Conservation (phyloP, 1,140 invertebrate species). For the Papilio polyxenes region DNA sequence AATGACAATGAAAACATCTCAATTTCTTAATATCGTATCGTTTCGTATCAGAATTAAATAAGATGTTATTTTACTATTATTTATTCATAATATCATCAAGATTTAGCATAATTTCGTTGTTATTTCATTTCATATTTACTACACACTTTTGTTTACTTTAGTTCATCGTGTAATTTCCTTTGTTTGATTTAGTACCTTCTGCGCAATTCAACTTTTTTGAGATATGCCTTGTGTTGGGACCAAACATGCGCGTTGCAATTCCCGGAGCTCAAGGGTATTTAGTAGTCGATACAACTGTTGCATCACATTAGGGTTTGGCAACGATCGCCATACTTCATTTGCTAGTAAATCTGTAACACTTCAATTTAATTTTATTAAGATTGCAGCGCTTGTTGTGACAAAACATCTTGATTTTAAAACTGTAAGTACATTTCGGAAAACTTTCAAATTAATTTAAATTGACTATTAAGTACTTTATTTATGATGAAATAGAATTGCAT, state of each 20-base stretch:
- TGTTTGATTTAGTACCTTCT: background rate
- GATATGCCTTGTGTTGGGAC: background rate
- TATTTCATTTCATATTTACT: background rate
- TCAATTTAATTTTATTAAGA: background rate
- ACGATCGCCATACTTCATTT: background rate
- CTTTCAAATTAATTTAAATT: no score
- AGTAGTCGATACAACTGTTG: background rate
- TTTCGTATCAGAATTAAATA: no score
- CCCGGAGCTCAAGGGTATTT: background rate
- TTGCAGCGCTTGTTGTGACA: background rate
- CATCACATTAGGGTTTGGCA: background rate
- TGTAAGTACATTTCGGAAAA: background rate
- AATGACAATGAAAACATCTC: no score
- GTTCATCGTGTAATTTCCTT: background rate
- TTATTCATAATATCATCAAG: no score
- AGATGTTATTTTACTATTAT: no score
- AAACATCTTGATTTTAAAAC: background rate
- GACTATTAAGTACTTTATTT: no score
- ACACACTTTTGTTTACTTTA: background rate
- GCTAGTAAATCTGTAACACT: background rate
- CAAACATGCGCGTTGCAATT: conserved; percentile 24
- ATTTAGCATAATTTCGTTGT: no score
- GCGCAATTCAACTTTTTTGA: background rate
- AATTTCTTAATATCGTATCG: background rate
- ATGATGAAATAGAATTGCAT: background rate